phyloP scores from a whole-genome alignment of 2,888 invertebrate species.

The Petrophora chlorosata region DNA sequence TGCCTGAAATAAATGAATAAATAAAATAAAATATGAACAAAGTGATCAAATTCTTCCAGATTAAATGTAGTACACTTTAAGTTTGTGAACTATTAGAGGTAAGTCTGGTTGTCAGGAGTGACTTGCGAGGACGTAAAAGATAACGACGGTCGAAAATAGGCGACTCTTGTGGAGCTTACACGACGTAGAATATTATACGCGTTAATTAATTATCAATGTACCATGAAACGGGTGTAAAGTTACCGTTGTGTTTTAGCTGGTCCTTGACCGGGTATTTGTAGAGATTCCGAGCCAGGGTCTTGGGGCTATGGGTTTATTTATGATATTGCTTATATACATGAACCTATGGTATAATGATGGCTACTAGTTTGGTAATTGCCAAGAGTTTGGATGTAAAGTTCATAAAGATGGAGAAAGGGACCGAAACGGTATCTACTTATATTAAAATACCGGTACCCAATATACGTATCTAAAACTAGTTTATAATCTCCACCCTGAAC shows the following conservation, averaged over 20 bases:
- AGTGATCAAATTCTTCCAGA: slow-evolving; percentile 35
- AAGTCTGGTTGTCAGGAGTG: slow-evolving; percentile 17
- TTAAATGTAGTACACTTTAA: slow-evolving; percentile 27
- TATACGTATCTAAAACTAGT: no score
- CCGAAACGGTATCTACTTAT: no score
- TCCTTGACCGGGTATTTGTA: slow-evolving; percentile 16
- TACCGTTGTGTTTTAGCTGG: slow-evolving; percentile 14
- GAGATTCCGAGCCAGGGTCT: slow-evolving; percentile 10
- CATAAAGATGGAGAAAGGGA: no score
- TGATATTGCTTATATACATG: slow-evolving; percentile 3
- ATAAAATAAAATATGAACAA: no score
- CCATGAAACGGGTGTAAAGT: slow-evolving; percentile 30
- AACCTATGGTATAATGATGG: background rate
- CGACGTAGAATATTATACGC: slow-evolving; percentile 40
- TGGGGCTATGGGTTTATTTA: slow-evolving; percentile 9
- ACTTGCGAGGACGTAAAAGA: slow-evolving; percentile 23
- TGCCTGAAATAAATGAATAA: no score
- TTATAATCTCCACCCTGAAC: no score
- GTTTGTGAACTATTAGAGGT: slow-evolving; percentile 37
- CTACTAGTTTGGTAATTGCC: no score
- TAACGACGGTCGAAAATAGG: slow-evolving; percentile 39
- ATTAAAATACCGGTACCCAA: no score
- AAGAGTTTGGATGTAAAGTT: no score
- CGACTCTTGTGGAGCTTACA: slow-evolving; percentile 37
- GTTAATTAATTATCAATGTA: slow-evolving; percentile 49